Conservation (phyloP, 1,140 invertebrate species). For the Choristoneura fumiferana region DNA sequence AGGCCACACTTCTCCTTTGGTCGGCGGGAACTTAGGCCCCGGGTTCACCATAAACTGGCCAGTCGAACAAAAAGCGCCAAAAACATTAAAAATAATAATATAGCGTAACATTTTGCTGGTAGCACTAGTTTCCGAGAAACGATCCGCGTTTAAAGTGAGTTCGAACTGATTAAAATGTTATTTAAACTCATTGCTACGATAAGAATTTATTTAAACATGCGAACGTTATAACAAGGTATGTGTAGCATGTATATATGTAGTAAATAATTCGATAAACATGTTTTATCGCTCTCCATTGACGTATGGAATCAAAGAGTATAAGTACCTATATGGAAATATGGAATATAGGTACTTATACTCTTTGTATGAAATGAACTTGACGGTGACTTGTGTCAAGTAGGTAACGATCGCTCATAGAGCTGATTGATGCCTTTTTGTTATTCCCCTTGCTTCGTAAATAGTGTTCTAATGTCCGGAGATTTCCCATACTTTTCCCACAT, state of each 20-base stretch:
- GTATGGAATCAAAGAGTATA: too few relatives aligned
- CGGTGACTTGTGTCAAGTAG: too few relatives aligned
- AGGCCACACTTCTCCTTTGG: slow-evolving; percentile 79
- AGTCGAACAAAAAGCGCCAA: slow-evolving; percentile 27
- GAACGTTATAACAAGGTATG: neutral
- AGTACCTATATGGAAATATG: too few relatives aligned
- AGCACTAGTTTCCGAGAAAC: too few relatives aligned
- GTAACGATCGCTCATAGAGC: too few relatives aligned
- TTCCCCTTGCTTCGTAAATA: too few relatives aligned
- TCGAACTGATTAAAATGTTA: neutral
- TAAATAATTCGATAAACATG: neutral
- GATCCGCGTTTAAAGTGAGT: neutral
- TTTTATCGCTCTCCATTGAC: slow-evolving; percentile 10
- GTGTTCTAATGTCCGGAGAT: too few relatives aligned
- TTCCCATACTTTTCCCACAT: too few relatives aligned
- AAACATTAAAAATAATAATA: slow-evolving; percentile 28
- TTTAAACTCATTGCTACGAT: slow-evolving; percentile 4
- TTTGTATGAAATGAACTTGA: too few relatives aligned
- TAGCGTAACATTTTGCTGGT: slow-evolving; percentile 31
- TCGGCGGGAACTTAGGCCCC: slow-evolving; percentile 61
- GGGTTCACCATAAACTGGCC: slow-evolving; percentile 47
- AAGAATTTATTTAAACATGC: slow-evolving; percentile 3
- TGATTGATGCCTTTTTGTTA: too few relatives aligned
- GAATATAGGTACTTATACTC: too few relatives aligned
- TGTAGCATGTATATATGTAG: neutral